Conservation (phyloP, 2,113 vertebrate genomes). For the Notarius quadriscutis region DNA sequence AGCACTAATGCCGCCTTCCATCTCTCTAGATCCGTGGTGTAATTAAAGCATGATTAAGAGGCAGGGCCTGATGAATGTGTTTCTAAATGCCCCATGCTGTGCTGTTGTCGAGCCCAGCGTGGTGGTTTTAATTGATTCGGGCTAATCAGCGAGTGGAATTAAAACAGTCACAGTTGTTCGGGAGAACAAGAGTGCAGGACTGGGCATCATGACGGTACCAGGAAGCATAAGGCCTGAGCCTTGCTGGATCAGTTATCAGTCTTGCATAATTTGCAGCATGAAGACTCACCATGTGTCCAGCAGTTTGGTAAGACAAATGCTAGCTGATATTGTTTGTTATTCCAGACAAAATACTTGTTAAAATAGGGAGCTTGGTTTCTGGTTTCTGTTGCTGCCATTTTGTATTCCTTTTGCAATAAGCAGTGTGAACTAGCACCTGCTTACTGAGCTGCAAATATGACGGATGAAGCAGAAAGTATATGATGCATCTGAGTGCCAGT, state of each 20-base stretch:
- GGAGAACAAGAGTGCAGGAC: conserved; percentile 58
- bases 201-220: conserved; percentile 63
- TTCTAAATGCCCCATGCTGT: conserved; percentile 74
- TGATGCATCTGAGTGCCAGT: conserved; percentile 20
- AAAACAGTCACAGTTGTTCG: conserved; percentile 81
- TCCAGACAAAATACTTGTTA: not conserved
- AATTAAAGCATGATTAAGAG: conserved; percentile 81
- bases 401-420: not conserved
- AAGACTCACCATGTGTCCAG: conserved; percentile 46
- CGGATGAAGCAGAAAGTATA: conserved; percentile 34
- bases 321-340: conserved; percentile 43
- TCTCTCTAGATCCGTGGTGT: conserved; percentile 65
- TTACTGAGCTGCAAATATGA: conserved; percentile 33
- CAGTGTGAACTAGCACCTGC: conserved; percentile 4
- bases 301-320: conserved; percentile 42
- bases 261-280: conserved; percentile 71
- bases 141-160: conserved; percentile 77
- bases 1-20: conserved; percentile 60
- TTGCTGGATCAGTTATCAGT: conserved; percentile 51
- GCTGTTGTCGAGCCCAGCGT: conserved; percentile 70
- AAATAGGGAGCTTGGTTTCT: not conserved
- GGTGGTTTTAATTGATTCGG: conserved; percentile 74
- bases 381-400: conserved; percentile 3
- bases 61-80: conserved; percentile 70
- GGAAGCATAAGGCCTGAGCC: conserved; percentile 69